Evolutionary conservation across 2,888 invertebrate genomes (phyloP).

Genomic region (Megamerina dolium): DNA sequence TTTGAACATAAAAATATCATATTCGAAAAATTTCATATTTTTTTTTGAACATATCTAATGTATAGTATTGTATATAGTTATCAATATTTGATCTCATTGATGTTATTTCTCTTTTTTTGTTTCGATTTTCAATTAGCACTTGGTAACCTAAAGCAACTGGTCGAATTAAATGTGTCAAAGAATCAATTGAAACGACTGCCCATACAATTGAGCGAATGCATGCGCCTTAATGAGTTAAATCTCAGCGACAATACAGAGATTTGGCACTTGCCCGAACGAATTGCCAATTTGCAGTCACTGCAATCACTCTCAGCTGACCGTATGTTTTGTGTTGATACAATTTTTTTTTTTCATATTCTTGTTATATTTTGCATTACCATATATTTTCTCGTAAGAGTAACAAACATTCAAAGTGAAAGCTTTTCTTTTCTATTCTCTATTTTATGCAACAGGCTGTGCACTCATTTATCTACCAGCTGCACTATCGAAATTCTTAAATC

Average conservation of each 20-base stretch:
- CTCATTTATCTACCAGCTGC: conserved; percentile 45
- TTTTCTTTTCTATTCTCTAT: neutral
- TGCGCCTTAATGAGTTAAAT: conserved; percentile 40
- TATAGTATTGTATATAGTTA: no score
- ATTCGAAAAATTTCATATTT: neutral
- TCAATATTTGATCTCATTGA: no score
- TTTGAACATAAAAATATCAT: neutral
- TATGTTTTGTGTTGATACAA: no score
- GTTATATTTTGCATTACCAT: no score
- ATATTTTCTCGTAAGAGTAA: no score
- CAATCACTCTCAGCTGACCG: conserved; percentile 45
- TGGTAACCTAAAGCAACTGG: conserved; percentile 39
- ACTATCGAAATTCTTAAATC: conserved; percentile 42
- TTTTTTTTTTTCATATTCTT: no score
- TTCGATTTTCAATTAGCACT: conserved; percentile 29
- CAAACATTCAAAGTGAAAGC: neutral
- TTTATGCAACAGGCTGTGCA: conserved; percentile 35
- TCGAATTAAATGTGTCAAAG: conserved; percentile 40
- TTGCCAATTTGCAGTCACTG: conserved; percentile 40
- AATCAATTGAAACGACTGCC: conserved; percentile 41
- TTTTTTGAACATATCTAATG: no score
- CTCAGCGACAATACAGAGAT: conserved; percentile 44
- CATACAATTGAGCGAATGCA: conserved; percentile 41
- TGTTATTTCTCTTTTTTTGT: neutral
- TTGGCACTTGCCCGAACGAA: conserved; percentile 43